Conservation (phyloP, 2,797 vertebrate genomes). For the Cyclura pinguis region DNA sequence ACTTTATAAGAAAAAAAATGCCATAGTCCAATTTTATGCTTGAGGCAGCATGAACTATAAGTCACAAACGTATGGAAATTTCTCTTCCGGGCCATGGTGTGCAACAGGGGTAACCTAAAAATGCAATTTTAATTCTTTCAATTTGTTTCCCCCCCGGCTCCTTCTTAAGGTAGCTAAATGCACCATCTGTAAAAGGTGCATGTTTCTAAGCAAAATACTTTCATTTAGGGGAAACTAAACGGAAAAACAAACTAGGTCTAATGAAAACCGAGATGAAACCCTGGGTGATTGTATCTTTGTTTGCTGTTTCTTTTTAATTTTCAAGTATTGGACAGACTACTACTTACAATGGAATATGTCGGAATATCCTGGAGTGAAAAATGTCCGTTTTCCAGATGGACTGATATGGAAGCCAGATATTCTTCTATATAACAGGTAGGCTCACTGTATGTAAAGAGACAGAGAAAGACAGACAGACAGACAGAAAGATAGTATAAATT, state of each 20-base stretch:
- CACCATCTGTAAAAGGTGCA: constrained; percentile 48
- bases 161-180: constrained; percentile 35
- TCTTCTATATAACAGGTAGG: constrained; percentile 96
- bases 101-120: constrained; percentile 38
- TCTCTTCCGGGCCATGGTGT: constrained; percentile 33
- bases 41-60: constrained; percentile 43
- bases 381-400: constrained; percentile 89
- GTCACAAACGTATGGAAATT: constrained; percentile 41
- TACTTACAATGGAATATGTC: constrained; percentile 90
- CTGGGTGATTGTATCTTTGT: not conserved
- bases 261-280: constrained; percentile 50
- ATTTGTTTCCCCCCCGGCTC: not conserved
- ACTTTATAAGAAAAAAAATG: constrained; percentile 31
- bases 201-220: constrained; percentile 38
- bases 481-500: no score
- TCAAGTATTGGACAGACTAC: constrained; percentile 90
- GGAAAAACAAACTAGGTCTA: not conserved
- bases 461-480: no score
- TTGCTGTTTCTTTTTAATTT: constrained; percentile 43
- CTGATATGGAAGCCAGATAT: constrained; percentile 97
- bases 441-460: not conserved
- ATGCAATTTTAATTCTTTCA: constrained; percentile 38
- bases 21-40: constrained; percentile 47
- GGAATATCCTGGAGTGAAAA: constrained; percentile 90
- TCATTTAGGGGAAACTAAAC: constrained; percentile 24